Percentiles rank a stretch among this genome's conserved stretches.
phyloP scores from a whole-genome alignment of 2,888 invertebrate genomes.

The Pseudococcus longispinus region DNA sequence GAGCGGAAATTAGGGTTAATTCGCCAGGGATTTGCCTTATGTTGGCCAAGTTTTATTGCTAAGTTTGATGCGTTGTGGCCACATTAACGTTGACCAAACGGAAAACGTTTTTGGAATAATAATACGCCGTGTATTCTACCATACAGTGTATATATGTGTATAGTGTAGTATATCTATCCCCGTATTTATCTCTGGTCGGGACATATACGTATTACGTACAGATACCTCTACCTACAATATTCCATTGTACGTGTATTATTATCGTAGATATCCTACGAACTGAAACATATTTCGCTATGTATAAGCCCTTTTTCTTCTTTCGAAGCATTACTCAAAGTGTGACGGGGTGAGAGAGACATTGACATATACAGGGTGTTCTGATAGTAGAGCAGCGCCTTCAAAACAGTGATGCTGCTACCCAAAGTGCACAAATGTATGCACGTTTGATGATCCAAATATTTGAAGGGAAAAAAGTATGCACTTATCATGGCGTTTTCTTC shows the following conservation, averaged over 20 bases:
- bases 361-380: no score
- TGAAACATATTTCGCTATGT: no score
- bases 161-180: background rate
- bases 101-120: constrained; percentile 42
- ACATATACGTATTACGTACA: background rate
- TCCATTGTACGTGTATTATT: background rate
- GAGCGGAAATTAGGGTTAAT: constrained; percentile 54
- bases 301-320: no score
- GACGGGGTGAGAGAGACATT: background rate
- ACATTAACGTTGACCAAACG: constrained; percentile 53
- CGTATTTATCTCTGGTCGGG: background rate
- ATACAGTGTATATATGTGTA: background rate
- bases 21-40: constrained; percentile 52
- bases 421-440: no score
- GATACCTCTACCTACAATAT: background rate
- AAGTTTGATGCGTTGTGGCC: constrained; percentile 55
- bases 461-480: no score
- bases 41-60: constrained; percentile 51
- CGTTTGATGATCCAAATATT: no score
- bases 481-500: no score
- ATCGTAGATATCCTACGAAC: background rate
- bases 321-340: background rate
- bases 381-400: no score
- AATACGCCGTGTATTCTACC: background rate
- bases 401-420: no score